Percentiles rank a stretch among this genome's conserved stretches.
phyloP scores from a whole-genome alignment of 1,140 invertebrate species.

The fruit fly (Drosophila melanogaster) region Release_6_plus_ISO1_MT NT_033777.3:28422001-28422500 shows the following conservation, averaged over 20 bases:
- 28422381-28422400: slow-evolving; percentile 73
- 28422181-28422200: slow-evolving; percentile 10
- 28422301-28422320: slow-evolving; percentile 5
- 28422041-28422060: too few species aligned
- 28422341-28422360: slow-evolving; percentile 39
- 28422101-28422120: slow-evolving; percentile 1
- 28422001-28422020: too few species aligned
- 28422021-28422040: too few species aligned
- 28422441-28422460: slow-evolving; percentile 45
- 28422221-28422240: background rate
- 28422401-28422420: slow-evolving; percentile 44
- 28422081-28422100: background rate
- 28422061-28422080: too few species aligned
- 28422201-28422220: slow-evolving; percentile 12
- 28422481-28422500: slow-evolving; percentile 27
- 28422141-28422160: slow-evolving; percentile 61
- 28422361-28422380: slow-evolving; percentile 72
- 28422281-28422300: slow-evolving; percentile 64
- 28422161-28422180: slow-evolving; percentile 77
- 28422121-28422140: slow-evolving; percentile 20
- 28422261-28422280: slow-evolving; percentile 80
- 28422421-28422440: slow-evolving; percentile 48
- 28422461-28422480: slow-evolving; percentile 29
- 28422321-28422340: slow-evolving; percentile 37
- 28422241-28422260: slow-evolving; percentile 43